phyloP scores from a whole-genome alignment of 2,113 vertebrate species.

The Gracilinanus agilis region DNA sequence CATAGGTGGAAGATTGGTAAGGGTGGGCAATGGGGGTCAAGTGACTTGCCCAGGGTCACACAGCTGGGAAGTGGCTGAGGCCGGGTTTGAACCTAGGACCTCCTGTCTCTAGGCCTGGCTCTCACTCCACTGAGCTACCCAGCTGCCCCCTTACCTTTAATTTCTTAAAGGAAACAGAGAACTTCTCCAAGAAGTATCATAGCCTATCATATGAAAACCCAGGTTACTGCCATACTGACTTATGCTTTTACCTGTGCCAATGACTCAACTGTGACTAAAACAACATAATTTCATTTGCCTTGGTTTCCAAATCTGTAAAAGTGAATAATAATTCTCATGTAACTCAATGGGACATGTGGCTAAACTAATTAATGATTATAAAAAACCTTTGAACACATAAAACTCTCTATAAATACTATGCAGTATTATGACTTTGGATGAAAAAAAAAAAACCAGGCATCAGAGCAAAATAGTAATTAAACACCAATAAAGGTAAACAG shows the following conservation, averaged over 20 bases:
- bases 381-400: conserved; percentile 53
- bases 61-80: no score
- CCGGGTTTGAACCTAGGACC: no score
- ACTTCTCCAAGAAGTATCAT: neutral
- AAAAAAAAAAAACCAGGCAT: conserved; percentile 58
- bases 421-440: conserved; percentile 68
- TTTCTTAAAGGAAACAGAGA: conserved; percentile 7
- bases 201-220: neutral
- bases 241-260: conserved; percentile 16
- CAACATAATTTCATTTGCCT: neutral
- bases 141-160: neutral
- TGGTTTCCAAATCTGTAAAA: conserved; percentile 45
- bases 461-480: conserved; percentile 77
- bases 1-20: no score
- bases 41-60: no score
- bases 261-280: conserved; percentile 9
- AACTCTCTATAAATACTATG: conserved; percentile 61
- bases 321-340: conserved; percentile 41
- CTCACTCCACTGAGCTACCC: no score
- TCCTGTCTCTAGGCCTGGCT: no score
- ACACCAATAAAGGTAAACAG: conserved; percentile 70
- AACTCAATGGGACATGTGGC: conserved; percentile 55
- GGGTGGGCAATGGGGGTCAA: no score
- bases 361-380: conserved; percentile 67
- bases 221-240: conserved; percentile 16